Evolutionary conservation across 1,140 invertebrate species (phyloP).

Genomic region (Bombus difficillimus): DNA sequence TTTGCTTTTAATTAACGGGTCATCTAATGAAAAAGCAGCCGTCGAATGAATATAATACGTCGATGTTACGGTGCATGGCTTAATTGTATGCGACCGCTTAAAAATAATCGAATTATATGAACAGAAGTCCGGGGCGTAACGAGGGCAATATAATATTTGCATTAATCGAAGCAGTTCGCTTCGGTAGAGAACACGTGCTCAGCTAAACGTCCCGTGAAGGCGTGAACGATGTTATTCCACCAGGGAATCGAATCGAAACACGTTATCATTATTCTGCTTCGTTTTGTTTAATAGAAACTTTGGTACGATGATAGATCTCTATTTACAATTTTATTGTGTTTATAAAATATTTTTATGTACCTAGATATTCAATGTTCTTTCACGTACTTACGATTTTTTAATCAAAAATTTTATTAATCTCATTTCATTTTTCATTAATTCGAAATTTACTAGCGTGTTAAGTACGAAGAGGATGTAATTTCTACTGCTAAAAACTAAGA

Average conservation of each 20-base stretch:
- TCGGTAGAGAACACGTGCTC: not conserved
- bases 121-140: not conserved
- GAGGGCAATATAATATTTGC: slow-evolving; percentile 13
- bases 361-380: no score
- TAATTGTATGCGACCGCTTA: not conserved
- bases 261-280: not conserved
- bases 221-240: not conserved
- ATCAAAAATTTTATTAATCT: no score
- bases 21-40: not conserved
- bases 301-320: not conserved
- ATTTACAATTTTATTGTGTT: no score
- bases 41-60: no score
- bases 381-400: no score
- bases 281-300: not conserved
- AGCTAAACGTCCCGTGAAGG: slow-evolving; percentile 19
- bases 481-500: no score
- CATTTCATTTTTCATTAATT: no score
- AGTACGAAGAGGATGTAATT: no score
- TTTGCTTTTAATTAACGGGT: slow-evolving; percentile 15
- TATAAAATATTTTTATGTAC: no score
- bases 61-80: not conserved
- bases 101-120: slow-evolving; percentile 7
- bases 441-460: no score
- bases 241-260: not conserved
- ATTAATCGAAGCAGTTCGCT: not conserved